Base-by-base conservation (phyloP, 2,888 invertebrate genomes). In the Caenorhabditis becei region DNA sequence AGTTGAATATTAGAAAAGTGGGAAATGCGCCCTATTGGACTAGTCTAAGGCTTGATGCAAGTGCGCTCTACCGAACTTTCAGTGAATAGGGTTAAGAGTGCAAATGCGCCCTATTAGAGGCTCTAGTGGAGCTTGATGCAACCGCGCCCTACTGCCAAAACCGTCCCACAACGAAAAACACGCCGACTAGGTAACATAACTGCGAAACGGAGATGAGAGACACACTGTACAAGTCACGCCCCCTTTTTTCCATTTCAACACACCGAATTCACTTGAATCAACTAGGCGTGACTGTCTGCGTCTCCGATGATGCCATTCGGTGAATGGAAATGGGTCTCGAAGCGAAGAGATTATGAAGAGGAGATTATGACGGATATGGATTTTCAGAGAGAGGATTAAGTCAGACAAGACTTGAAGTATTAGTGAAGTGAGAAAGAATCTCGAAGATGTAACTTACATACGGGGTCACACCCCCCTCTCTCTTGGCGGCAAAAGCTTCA, bases 251-350 rank as follows among this genome's bases (percentile, higher is more conserved):
- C 23, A 49, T 61, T 61, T 61, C 70, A 59, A 61, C 70, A 59
- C 61, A 71, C 58, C 56, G n/a, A 28, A 70, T 69, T 61, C 58
- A 61, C 58, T 54, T 54, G 63, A 72, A 53, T 56, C 72, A 72
- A 72, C 72, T 61, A 72, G 72, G 72, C 72, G 72, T 72, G 63
- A 72, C 71, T 71, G 71, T 51, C 26, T 37, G 23, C 23, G 32
- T 49, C 20, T 54, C 54, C 62, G 47, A 44, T 2, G 11, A n/a
- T 72, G 56, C 41, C 14, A 2, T 41, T 41, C 37, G n/a, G n/a
- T n/a, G n/a, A n/a, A n/a, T n/a, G n/a, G n/a, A n/a, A n/a, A n/a
- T n/a, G 1, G 26, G 10, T 18, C 69, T 41, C 18, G 28, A n/a
- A 44, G 44, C 16, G 16, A 7, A 44, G 16, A 44, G 16, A 44